Conservation (phyloP, 2,888 invertebrate species). For the Conops quadrifasciatus region DNA sequence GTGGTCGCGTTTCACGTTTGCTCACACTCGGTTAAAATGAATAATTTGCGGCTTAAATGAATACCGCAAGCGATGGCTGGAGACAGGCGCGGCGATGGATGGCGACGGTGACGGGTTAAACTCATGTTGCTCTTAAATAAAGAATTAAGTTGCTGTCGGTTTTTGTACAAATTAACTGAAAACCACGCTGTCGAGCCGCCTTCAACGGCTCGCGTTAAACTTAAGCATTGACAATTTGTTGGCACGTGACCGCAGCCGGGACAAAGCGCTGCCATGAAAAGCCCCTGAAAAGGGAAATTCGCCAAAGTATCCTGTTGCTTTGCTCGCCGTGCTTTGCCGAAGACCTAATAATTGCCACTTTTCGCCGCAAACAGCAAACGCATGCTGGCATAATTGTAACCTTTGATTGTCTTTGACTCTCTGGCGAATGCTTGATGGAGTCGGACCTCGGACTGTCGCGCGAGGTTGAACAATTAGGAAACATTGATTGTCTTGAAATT, state of each 20-base stretch:
- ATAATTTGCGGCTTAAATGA: neutral
- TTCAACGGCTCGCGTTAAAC: neutral
- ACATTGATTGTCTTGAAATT: no score
- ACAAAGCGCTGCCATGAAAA: neutral
- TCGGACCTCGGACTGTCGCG: no score
- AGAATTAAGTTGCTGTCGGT: neutral
- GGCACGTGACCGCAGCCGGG: slow-evolving; percentile 12
- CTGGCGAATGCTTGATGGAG: no score
- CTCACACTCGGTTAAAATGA: neutral
- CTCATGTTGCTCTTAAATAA: neutral
- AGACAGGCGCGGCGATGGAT: neutral
- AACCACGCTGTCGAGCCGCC: neutral
- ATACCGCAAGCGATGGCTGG: neutral
- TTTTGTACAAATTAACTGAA: slow-evolving; percentile 2
- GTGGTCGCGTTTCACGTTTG: neutral
- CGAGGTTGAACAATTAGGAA: no score
- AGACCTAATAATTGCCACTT: slow-evolving; percentile 20
- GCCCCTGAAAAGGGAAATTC: neutral
- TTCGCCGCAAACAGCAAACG: neutral
- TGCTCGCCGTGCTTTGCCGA: slow-evolving; percentile 1
- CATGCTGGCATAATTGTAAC: no score
- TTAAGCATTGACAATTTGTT: slow-evolving; percentile 13
- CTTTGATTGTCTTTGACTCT: no score
- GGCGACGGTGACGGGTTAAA: neutral
- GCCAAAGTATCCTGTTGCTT: neutral